phyloP scores from a whole-genome alignment of 2,113 vertebrate genomes.

The Anhinga anhinga region DNA sequence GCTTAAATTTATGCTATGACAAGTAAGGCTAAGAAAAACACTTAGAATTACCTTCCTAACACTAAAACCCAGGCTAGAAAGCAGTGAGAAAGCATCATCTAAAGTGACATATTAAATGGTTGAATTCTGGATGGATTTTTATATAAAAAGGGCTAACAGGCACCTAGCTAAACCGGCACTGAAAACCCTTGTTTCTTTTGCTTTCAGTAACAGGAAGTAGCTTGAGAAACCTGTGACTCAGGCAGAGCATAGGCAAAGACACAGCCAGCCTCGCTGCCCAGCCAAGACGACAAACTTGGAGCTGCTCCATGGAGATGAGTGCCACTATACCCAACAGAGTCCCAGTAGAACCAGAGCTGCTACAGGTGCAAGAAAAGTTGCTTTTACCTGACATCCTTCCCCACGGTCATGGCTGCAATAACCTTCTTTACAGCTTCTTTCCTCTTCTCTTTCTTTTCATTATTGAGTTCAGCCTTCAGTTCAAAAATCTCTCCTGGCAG shows the following conservation, averaged over 20 bases:
- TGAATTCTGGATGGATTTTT: not conserved
- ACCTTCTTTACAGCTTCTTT: conserved; percentile 99
- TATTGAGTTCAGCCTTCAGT: conserved; percentile 96
- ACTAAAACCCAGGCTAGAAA: not conserved
- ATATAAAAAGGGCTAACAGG: not conserved
- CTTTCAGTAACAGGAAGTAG: not conserved
- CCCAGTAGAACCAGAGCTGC: not conserved
- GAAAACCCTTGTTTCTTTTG: not conserved
- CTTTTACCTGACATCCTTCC: conserved; percentile 94
- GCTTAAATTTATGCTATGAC: not conserved
- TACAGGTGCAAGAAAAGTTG: not conserved
- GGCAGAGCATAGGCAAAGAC: not conserved
- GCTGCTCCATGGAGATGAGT: not conserved
- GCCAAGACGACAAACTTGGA: fast-evolving
- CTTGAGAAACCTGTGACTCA: not conserved
- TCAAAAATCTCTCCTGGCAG: conserved; percentile 96
- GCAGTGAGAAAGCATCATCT: not conserved
- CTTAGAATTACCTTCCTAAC: not conserved
- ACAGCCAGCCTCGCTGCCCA: not conserved
- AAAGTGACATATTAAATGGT: not conserved
- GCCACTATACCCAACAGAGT: fast-evolving
- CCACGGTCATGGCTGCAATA: conserved; percentile 97
- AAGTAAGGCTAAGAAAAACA: not conserved
- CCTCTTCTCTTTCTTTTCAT: conserved; percentile 98
- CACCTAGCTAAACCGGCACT: not conserved